A percentile compares a stretch with the other conserved stretches of the same genome.
Evolutionary conservation across 92 coral and sea anemone genomes (phyloP).

Genomic region (Heliopora coerulea): DNA sequence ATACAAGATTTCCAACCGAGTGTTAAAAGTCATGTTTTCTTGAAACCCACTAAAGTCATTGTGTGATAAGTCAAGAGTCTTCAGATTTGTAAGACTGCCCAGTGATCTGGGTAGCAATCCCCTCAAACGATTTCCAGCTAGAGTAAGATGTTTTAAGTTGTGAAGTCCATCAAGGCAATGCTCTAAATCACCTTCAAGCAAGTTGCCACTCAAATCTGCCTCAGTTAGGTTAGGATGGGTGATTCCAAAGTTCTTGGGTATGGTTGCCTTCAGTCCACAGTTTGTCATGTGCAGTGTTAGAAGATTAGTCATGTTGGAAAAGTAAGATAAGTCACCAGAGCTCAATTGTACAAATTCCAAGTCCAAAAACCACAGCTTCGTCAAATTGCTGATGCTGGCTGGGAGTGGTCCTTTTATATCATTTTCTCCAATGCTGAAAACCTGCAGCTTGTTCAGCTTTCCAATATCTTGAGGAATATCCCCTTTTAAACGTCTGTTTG

Average conservation of each 20-base stretch:
- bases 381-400: slow-evolving; percentile 58
- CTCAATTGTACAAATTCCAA: slow-evolving; percentile 38
- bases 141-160: slow-evolving; percentile 38
- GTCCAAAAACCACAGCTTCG: slow-evolving; percentile 73
- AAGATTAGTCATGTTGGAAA: slow-evolving; percentile 26
- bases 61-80: slow-evolving; percentile 54
- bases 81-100: slow-evolving; percentile 38
- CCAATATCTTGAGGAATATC: slow-evolving; percentile 67
- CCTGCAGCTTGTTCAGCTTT: slow-evolving; percentile 66
- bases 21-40: slow-evolving; percentile 40
- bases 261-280: slow-evolving; percentile 49
- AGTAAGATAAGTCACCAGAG: slow-evolving; percentile 22
- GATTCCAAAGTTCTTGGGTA: slow-evolving; percentile 57
- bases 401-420: slow-evolving; percentile 61
- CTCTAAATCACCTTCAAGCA: slow-evolving; percentile 40
- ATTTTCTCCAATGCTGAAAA: slow-evolving; percentile 74
- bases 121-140: slow-evolving; percentile 50
- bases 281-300: slow-evolving; percentile 45
- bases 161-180: slow-evolving; percentile 35
- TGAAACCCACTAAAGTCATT: slow-evolving; percentile 51
- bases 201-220: slow-evolving; percentile 51
- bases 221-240: slow-evolving; percentile 26
- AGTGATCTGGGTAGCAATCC: slow-evolving; percentile 61
- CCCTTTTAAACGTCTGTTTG: slow-evolving; percentile 46
- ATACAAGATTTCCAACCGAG: slow-evolving; percentile 39